phyloP scores from a whole-genome alignment of 2,797 vertebrate genomes.

The Cyprinella venusta region DNA sequence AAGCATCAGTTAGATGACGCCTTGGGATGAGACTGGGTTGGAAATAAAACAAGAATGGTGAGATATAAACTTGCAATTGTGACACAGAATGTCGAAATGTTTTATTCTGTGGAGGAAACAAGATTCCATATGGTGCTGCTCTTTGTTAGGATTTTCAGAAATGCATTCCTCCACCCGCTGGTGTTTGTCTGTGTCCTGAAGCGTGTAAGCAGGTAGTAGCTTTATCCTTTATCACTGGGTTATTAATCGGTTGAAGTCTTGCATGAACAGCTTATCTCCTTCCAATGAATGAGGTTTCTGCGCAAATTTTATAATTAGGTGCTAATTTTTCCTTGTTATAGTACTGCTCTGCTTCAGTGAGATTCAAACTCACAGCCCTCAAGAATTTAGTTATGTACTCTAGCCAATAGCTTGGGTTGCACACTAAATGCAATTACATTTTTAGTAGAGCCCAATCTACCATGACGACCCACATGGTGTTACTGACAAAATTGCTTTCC shows the following conservation, averaged over 20 bases:
- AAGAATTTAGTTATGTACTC: constrained; percentile 18
- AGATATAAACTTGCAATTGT: too few species aligned
- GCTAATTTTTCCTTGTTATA: constrained; percentile 24
- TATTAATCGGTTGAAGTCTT: constrained; percentile 22
- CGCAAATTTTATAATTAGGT: constrained; percentile 26
- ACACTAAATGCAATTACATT: constrained; percentile 22
- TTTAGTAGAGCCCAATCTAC: constrained; percentile 8
- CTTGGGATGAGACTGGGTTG: too few species aligned
- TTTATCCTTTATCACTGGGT: neutral
- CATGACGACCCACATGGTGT: constrained; percentile 33
- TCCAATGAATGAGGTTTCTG: constrained; percentile 15
- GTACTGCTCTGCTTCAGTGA: constrained; percentile 13
- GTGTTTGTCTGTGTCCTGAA: constrained; percentile 22
- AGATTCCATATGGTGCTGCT: neutral
- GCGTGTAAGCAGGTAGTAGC: constrained; percentile 22
- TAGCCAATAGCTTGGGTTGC: neutral
- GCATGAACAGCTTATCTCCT: constrained; percentile 21
- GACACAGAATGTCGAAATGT: too few species aligned
- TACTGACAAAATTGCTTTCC: neutral
- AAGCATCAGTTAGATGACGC: too few species aligned
- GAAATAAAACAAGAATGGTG: too few species aligned
- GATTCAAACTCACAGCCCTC: constrained; percentile 16
- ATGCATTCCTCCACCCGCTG: neutral
- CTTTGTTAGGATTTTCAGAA: neutral
- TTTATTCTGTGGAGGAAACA: too few species aligned